These are phyloP conservation scores for Callithrix jacchus DNA, from an alignment of 2,113 vertebrate species.

Conservation along the genomic window DNA sequence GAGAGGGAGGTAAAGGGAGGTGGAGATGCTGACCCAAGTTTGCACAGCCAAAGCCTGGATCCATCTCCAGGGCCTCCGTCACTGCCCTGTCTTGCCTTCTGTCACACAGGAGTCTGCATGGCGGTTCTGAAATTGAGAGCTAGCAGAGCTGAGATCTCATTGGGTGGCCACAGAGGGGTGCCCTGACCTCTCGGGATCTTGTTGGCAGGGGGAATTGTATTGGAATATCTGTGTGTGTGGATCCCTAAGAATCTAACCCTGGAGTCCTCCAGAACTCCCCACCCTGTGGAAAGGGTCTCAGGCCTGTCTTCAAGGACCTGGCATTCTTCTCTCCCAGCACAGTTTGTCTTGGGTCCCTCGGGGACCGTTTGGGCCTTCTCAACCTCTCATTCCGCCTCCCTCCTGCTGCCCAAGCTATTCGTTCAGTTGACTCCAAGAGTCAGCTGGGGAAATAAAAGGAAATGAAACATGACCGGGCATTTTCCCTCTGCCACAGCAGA, in stretches of 20 bases:
- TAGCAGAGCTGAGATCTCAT: accelerated
- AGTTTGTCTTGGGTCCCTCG: background rate
- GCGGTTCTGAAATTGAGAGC: background rate
- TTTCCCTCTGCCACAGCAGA: accelerated
- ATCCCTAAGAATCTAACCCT: background rate
- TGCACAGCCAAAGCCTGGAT: background rate
- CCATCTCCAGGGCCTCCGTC: background rate
- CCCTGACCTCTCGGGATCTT: too few species aligned
- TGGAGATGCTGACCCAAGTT: background rate
- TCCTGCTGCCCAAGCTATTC: background rate
- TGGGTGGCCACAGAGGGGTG: background rate
- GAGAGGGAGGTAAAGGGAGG: background rate
- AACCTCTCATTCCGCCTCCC: background rate
- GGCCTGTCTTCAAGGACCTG: background rate
- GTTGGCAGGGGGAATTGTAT: accelerated
- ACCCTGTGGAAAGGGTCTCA: background rate
- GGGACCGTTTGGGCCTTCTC: background rate
- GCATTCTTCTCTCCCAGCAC: background rate
- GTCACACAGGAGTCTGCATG: accelerated
- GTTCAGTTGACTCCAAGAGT: constrained; percentile 37
- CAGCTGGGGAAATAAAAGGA: constrained; percentile 40
- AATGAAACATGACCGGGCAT: background rate
- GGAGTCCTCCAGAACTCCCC: background rate
- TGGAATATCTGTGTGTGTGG: background rate
- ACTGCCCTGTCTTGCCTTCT: background rate